Base-by-base conservation (phyloP, 2,888 invertebrate species). In the Sphaerophoria rueppellii region DNA sequence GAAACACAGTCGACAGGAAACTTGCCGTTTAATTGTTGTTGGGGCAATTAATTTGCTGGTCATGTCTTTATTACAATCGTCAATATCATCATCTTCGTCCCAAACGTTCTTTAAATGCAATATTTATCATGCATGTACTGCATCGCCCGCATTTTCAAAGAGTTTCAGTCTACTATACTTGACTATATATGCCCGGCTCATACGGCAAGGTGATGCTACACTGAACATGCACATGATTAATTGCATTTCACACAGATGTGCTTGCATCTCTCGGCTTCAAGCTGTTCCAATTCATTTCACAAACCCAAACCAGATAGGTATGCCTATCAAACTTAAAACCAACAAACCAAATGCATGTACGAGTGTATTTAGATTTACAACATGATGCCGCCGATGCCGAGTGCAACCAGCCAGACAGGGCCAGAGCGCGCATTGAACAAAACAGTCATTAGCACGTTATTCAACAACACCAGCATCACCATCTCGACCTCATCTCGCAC, bases 361-460 rank as follows among this genome's bases (percentile, higher is more conserved):
- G 24, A 24, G 24, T 24, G 24, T 24, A 24, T 24, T 24, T 24
- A 24, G 24, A 2, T 24, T 4, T 48, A 48, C 48, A 48, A 11
- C 16, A 70, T 71, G 24, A 24, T 24, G 24, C 24, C 24, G 24
- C 24, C 24, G 24, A 79, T 70, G 78, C 73, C 69, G 70, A 79
- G 63, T 74, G 80, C 81, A 75, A 40, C 69, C 80, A 75, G 57
- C 50, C 75, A 65, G 46, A 32, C 60, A 67, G 54, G 37, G 54
- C 61, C 37, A 37, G 24, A 24, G 57, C 58, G 14, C 71, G 46
- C 71, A 71, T 5, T 63, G 73, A 85, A 85, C 83, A 85, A 80
- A 85, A 85, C 80, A 85, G 79, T 73, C 83, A 85, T 85, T 85
- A 85, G 83, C 75, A 85, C 79, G 83, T 76, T 70, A 79, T 79